Evolutionary conservation across 2,888 invertebrate species (phyloP), one percentile per base, ranked within the genome.

Genomic region (Suillia variegata): DNA sequence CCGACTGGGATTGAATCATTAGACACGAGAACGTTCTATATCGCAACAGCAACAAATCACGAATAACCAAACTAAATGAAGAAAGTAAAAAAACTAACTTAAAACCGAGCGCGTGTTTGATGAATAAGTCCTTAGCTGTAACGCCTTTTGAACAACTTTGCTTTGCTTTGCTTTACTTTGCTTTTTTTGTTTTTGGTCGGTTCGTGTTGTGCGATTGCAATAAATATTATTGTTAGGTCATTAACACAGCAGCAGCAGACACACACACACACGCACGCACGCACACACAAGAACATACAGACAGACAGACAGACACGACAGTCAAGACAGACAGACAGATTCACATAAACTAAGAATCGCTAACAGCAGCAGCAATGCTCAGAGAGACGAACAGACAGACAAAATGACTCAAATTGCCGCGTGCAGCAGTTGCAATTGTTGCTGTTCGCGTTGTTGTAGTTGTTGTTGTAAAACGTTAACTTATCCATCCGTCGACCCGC

Each of bases 191-290:
- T 24, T 49, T 15, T 47, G 18, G 18, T 26, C n/a, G 12, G 10
- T 38, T 10, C 15, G 38, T 38, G 38, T 38, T 38, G 31, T 51
- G 13, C 24, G 50, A 47, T 57, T 61, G 56, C 64, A 52, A 45
- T 62, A 59, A 63, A 59, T 64, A 66, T 65, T 62, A 62, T 67
- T 59, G 59, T 56, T 66, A 58, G 73, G 74, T 73, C 73, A 74
- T 74, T 73, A 73, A 74, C 73, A 74, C 70, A 22, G 12, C 20
- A 54, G 54, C 47, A 62, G 62, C 45, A 58, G 12, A 17, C 8
- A 22, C 47, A 49, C 2, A 22, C 5, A 22, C 21, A 49, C 13
- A 49, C 26, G 5, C 4, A 26, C n/a, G 24, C 49, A 24, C 22
- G n/a, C 24, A 15, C 22, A 49, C 49, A 49, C 22, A 24, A 5